These are phyloP conservation scores for Charanyca ferruginea DNA, from an alignment of 2,888 invertebrate genomes.

Conservation along the genomic window DNA sequence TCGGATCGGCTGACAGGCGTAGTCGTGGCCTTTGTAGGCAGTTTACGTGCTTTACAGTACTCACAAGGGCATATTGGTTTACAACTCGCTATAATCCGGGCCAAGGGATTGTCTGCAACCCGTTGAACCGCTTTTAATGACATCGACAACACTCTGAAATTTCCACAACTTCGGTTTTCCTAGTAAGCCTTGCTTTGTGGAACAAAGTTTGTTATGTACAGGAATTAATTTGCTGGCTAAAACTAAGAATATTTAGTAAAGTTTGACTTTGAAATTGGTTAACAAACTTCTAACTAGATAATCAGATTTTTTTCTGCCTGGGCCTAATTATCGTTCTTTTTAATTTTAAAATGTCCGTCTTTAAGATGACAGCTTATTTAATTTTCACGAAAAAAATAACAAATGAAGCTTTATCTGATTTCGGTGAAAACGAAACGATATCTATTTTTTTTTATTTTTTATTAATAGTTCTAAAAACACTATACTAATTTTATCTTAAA, in stretches of 20 bases:
- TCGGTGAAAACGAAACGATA: no score
- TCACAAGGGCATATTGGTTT: slow-evolving; percentile 69
- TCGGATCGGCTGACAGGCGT: slow-evolving; percentile 74
- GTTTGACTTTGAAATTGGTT: slow-evolving; percentile 37
- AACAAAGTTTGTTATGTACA: slow-evolving; percentile 37
- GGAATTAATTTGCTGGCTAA: slow-evolving; percentile 40
- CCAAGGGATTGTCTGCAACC: slow-evolving; percentile 46
- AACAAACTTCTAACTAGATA: slow-evolving; percentile 26
- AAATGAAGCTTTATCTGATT: no score
- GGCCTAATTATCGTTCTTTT: not conserved
- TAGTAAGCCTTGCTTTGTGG: slow-evolving; percentile 13
- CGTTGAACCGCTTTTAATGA: slow-evolving; percentile 30
- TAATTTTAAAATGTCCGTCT: not conserved
- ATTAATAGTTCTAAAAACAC: no score
- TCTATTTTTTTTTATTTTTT: no score
- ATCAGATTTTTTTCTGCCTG: slow-evolving; percentile 19
- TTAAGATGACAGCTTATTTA: not conserved
- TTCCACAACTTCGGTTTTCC: slow-evolving; percentile 17
- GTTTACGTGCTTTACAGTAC: slow-evolving; percentile 75
- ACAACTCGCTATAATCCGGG: slow-evolving; percentile 61
- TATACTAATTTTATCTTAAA: no score
- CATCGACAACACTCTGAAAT: slow-evolving; percentile 29
- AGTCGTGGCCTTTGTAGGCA: slow-evolving; percentile 81
- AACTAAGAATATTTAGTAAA: slow-evolving; percentile 37
- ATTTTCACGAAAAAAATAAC: not conserved